Evolutionary conservation across 2,113 vertebrate species (phyloP).

Genomic region (Machaerirhynchus nigripectus): DNA sequence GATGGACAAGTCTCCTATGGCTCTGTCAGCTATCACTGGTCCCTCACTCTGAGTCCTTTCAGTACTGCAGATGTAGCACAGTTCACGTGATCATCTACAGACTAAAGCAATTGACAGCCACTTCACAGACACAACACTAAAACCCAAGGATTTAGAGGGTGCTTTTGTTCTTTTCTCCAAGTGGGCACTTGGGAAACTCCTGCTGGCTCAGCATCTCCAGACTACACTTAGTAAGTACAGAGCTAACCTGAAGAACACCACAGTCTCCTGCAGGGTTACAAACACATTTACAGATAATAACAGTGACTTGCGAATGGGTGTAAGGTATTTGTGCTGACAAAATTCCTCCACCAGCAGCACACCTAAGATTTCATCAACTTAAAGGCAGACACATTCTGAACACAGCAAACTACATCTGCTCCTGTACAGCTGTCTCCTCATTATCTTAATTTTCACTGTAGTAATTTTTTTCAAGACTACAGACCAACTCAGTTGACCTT

Average conservation of each 20-base stretch:
- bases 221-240: background rate
- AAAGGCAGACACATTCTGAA: background rate
- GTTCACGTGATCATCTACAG: background rate
- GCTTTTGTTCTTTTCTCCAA: background rate
- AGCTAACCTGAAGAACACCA: background rate
- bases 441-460: background rate
- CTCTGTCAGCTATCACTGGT: background rate
- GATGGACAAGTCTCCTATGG: background rate
- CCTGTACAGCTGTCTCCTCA: background rate
- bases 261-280: background rate
- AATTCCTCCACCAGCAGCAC: background rate
- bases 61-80: background rate
- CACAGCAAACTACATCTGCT: background rate
- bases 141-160: background rate
- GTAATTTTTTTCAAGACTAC: background rate
- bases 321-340: background rate
- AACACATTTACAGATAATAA: background rate
- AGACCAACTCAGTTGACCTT: background rate
- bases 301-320: background rate
- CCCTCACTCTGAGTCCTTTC: background rate
- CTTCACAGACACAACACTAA: background rate
- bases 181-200: background rate
- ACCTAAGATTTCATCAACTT: background rate
- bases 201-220: background rate
- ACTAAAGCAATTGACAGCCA: background rate